Percentiles rank a stretch among this genome's conserved stretches.
These are phyloP conservation scores for Anoura caudifer DNA, from an alignment of 2,113 vertebrate species.

Conservation along the genomic window DNA sequence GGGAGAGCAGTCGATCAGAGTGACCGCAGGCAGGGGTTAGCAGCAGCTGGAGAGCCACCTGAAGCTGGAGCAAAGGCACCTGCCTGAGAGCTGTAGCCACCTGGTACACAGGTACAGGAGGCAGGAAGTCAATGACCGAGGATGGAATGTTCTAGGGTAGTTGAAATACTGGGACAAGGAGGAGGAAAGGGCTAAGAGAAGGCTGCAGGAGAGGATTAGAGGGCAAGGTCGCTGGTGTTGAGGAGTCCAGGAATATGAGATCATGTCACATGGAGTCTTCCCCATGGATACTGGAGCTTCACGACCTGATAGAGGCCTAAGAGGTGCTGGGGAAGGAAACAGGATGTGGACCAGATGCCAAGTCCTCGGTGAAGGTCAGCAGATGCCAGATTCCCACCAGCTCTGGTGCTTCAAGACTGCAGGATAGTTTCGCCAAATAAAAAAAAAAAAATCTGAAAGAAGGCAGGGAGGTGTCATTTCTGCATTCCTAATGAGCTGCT, in stretches of 20 bases:
- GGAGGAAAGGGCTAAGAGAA: background rate
- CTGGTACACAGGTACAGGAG: background rate
- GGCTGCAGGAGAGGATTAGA: background rate
- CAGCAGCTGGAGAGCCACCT: background rate
- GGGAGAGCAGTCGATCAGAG: background rate
- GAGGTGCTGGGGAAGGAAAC: accelerated
- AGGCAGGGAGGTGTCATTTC: background rate
- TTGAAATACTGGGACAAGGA: background rate
- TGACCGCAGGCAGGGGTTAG: no score
- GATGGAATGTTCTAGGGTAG: background rate
- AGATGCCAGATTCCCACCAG: background rate
- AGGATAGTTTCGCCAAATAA: background rate
- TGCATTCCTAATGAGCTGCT: background rate
- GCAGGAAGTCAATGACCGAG: background rate
- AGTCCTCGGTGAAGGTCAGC: background rate
- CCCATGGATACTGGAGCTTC: background rate
- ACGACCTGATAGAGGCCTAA: background rate
- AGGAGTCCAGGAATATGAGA: background rate
- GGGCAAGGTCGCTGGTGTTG: background rate
- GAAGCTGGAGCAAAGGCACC: background rate
- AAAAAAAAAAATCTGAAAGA: background rate
- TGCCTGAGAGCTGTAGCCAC: no score
- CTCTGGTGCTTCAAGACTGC: background rate
- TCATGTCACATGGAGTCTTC: background rate
- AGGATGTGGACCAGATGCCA: background rate